Percentiles rank a stretch among this genome's conserved stretches.
These are phyloP conservation scores for Theretra japonica DNA, from an alignment of 2,888 invertebrate species.

Conservation along the genomic window DNA sequence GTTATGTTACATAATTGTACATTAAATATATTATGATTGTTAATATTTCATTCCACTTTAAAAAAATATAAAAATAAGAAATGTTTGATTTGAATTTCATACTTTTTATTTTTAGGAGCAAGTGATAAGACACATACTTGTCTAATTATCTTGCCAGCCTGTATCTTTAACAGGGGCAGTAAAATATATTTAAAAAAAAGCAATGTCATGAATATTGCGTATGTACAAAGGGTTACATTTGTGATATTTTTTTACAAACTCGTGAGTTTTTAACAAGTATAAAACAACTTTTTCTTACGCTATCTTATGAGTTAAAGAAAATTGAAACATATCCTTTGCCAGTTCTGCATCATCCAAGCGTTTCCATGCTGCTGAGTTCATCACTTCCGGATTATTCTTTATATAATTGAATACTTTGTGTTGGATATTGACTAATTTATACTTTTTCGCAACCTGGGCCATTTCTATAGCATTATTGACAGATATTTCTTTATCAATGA, in stretches of 20 bases:
- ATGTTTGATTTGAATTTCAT: no score
- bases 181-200: no score
- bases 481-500: conserved; percentile 59
- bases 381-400: conserved; percentile 59
- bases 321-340: conserved; percentile 63
- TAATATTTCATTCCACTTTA: no score
- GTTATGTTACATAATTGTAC: no score
- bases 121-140: no score
- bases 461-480: conserved; percentile 66
- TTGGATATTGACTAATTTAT: conserved; percentile 57
- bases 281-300: not conserved
- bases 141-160: no score
- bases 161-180: no score
- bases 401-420: conserved; percentile 62
- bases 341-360: conserved; percentile 65
- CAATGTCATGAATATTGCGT: not conserved
- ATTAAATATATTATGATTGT: no score
- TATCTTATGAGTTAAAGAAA: conserved; percentile 27
- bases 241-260: not conserved
- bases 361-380: conserved; percentile 65
- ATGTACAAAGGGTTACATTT: not conserved
- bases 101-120: no score
- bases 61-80: no score
- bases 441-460: conserved; percentile 65
- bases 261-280: not conserved